A percentile compares a stretch with the other conserved stretches of the same genome.
Conservation (phyloP, 2,797 vertebrate genomes). For the Melanotaenia boesemani region DNA sequence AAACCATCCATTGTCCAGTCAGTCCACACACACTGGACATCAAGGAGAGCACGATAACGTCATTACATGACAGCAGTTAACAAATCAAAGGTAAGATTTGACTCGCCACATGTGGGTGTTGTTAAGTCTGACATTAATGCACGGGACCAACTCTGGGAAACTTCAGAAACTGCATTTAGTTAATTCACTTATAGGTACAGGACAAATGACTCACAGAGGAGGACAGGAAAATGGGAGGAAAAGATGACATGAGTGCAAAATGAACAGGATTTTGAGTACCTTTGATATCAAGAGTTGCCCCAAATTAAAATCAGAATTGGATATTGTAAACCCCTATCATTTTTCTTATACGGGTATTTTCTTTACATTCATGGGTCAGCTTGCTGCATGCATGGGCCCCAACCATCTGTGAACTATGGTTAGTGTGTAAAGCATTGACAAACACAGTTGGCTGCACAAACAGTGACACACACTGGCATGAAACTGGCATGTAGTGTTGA, state of each 20-base stretch:
- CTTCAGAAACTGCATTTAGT: slow-evolving; percentile 36
- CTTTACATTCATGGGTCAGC: neutral
- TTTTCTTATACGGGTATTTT: neutral
- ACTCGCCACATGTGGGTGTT: slow-evolving; percentile 48
- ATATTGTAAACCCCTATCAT: neutral
- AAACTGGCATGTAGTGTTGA: neutral
- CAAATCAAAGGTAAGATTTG: slow-evolving; percentile 39
- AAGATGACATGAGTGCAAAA: slow-evolving; percentile 2
- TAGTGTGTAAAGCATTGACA: neutral
- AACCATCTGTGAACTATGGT: too few relatives aligned
- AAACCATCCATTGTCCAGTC: neutral
- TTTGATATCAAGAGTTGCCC: slow-evolving; percentile 13
- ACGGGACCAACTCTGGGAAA: slow-evolving; percentile 26
- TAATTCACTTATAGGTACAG: slow-evolving; percentile 40
- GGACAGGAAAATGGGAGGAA: neutral
- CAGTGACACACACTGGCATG: neutral
- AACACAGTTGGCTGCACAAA: neutral
- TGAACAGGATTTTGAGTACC: neutral
- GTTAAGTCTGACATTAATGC: slow-evolving; percentile 46
- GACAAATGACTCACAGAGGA: slow-evolving; percentile 4
- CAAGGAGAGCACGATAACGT: slow-evolving; percentile 12
- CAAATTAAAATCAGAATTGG: neutral
- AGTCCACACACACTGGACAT: neutral
- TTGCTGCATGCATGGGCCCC: neutral
- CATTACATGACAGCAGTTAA: slow-evolving; percentile 39